Evolutionary conservation across 2,113 vertebrate genomes (phyloP), one percentile per base, ranked within the genome.

Genomic region (Beaufortia kweichowensis): DNA sequence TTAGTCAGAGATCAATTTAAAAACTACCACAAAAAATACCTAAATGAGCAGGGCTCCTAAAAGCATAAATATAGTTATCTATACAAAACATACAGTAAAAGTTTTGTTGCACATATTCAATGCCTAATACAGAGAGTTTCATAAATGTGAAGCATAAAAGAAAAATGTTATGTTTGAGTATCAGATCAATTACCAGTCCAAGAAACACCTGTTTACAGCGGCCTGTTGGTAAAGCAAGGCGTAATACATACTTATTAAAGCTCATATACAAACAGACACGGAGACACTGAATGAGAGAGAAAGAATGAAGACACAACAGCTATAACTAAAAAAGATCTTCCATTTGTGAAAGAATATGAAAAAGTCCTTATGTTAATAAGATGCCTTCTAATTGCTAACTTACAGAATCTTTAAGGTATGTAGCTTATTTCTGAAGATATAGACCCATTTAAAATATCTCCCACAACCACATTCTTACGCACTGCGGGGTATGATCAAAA

Each of bases 211-310:
- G 69, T 59, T 33, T 31, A 72, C 29, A 41, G 24, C 35, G 50
- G 33, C 64, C 24, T 77, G 53, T 79, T 56, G 79, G 82, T 80
- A 80, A 17, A 82, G 61, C 55, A 29, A 74, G 71, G 29, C 75
- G 19, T 6, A 76, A 35, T 15, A 75, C 33, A 24, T 72, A 46
- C 46, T 82, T 76, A 87, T 84, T 79, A 81, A 21, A 14, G 26
- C 26, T 28, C n/a, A 65, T 43, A 67, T 21, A 50, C 55, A 69
- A 56, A 61, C 28, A 29, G 21, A 29, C 35, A 59, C 35, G n/a
- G n/a, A 76, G 1, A n/a, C 5, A 57, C 12, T 19, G 8, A 50
- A 68, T 28, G 19, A 55, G 43, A 39, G 4, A 59, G 11, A 65
- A 62, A 43, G 43, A 29, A 14, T 11, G 39, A 8, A 73, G 26